phyloP scores from a whole-genome alignment of 92 coral and sea anemone genomes.

The Nematostella vectensis region DNA sequence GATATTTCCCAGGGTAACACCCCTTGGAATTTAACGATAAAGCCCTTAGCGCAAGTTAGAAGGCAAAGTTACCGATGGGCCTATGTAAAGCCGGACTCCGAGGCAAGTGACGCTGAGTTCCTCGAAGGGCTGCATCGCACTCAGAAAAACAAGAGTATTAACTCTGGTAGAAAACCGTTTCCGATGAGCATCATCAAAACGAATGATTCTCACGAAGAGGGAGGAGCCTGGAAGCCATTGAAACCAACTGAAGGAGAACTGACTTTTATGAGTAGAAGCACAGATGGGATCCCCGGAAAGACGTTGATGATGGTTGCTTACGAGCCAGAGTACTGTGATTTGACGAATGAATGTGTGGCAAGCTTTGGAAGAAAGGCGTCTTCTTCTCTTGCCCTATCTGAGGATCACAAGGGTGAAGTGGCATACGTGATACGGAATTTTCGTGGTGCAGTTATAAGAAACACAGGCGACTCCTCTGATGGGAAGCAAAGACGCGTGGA shows the following conservation, averaged over 20 bases:
- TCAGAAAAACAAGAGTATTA: background rate
- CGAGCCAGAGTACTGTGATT: slow-evolving; percentile 19
- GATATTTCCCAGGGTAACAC: too few species aligned
- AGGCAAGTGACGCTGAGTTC: slow-evolving; percentile 13
- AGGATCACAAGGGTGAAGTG: too few species aligned
- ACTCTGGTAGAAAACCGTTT: slow-evolving; percentile 5
- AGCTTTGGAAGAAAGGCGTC: too few species aligned
- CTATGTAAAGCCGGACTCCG: slow-evolving; percentile 24
- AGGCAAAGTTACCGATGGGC: slow-evolving; percentile 23
- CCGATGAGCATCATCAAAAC: slow-evolving; percentile 21
- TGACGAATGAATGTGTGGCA: too few species aligned
- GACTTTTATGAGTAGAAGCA: slow-evolving; percentile 17
- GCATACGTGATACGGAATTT: too few species aligned
- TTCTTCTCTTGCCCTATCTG: too few species aligned
- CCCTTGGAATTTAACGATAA: too few species aligned
- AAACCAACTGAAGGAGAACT: background rate
- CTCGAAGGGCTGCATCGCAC: background rate
- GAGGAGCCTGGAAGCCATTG: background rate
- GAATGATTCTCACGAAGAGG: slow-evolving; percentile 20
- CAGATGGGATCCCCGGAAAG: slow-evolving; percentile 8
- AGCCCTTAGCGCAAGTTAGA: too few species aligned
- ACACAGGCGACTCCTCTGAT: too few species aligned
- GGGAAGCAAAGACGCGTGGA: too few species aligned
- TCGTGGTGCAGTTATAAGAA: too few species aligned
- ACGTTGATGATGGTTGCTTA: slow-evolving; percentile 8